Evolutionary conservation across 2,888 invertebrate genomes (phyloP).

Genomic region (Lasioglossum calceatum): DNA sequence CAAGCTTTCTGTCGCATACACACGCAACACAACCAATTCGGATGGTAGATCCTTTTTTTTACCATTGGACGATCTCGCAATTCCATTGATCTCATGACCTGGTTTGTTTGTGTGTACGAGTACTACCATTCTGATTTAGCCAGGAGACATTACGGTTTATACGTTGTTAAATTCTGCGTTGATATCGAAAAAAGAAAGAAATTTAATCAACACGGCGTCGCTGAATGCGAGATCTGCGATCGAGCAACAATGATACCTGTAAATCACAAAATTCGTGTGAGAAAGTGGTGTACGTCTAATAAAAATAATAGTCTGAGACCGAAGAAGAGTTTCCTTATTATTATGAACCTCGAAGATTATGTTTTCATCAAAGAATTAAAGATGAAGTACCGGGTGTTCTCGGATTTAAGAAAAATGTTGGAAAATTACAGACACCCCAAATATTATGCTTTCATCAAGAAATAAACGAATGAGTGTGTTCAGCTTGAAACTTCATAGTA

Average conservation of each 20-base stretch:
- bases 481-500: not conserved
- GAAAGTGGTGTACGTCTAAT: slow-evolving; percentile 56
- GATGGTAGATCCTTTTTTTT: slow-evolving; percentile 26
- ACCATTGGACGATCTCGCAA: slow-evolving; percentile 28
- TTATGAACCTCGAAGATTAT: not conserved
- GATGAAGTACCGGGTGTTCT: not conserved
- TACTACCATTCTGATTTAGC: slow-evolving; percentile 13
- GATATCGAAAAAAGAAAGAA: not conserved
- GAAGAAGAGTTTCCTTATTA: not conserved
- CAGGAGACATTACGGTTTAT: slow-evolving; percentile 27
- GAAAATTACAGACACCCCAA: not conserved
- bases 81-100: slow-evolving; percentile 27
- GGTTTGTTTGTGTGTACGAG: slow-evolving; percentile 32
- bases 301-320: slow-evolving; percentile 39
- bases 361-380: not conserved
- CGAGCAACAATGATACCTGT: slow-evolving; percentile 35
- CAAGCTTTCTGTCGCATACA: slow-evolving; percentile 19
- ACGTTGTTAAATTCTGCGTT: slow-evolving; percentile 41
- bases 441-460: not conserved
- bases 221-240: slow-evolving; percentile 36
- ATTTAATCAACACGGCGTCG: slow-evolving; percentile 23
- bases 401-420: not conserved
- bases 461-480: not conserved
- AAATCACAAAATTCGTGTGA: slow-evolving; percentile 47
- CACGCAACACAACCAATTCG: slow-evolving; percentile 5